These are phyloP conservation scores for Bubo bubo DNA, from an alignment of 2,113 vertebrate genomes.

Conservation along the genomic window DNA sequence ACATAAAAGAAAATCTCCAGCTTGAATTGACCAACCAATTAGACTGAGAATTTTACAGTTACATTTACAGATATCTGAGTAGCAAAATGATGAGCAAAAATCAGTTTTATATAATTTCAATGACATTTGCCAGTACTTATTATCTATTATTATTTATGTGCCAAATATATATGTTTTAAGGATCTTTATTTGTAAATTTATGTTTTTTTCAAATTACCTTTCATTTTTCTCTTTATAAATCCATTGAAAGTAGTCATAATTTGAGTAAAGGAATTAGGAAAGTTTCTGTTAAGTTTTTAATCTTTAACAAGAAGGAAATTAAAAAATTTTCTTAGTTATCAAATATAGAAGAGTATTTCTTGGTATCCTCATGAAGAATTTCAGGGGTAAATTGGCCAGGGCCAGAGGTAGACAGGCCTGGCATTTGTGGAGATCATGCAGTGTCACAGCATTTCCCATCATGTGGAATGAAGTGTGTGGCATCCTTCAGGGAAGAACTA, in stretches of 20 bases:
- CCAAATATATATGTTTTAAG: neutral
- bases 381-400: accelerated
- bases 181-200: neutral
- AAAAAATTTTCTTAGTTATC: neutral
- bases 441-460: neutral
- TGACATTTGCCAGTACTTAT: neutral
- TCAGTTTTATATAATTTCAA: neutral
- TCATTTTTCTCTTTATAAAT: neutral
- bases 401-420: neutral
- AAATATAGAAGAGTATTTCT: neutral
- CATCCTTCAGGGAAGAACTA: neutral
- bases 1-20: neutral
- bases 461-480: neutral
- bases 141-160: neutral
- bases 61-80: neutral
- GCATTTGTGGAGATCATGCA: neutral
- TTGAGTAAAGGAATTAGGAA: neutral
- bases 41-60: neutral
- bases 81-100: neutral
- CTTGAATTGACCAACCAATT: neutral
- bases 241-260: neutral
- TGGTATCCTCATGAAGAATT: neutral
- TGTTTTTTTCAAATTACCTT: neutral
- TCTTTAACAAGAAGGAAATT: neutral
- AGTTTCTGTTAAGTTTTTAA: neutral